A percentile compares a stretch with the other conserved stretches of the same genome.
Evolutionary conservation across 1,140 invertebrate genomes (phyloP).

Genomic region (Bicyclus anynana): DNA sequence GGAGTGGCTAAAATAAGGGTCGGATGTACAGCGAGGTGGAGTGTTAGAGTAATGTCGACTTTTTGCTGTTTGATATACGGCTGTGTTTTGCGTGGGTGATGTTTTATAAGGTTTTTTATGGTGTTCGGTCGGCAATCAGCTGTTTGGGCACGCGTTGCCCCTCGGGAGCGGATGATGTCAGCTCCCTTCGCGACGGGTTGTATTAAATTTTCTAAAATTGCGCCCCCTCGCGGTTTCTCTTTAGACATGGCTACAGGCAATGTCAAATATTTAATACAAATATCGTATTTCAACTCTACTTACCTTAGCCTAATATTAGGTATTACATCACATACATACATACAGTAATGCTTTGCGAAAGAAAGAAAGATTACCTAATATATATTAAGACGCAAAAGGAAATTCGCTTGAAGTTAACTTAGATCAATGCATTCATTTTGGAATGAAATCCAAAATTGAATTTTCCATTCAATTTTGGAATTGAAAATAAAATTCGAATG

Average conservation of each 20-base stretch:
- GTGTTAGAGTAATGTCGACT: no score
- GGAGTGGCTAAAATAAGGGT: slow-evolving; percentile 45
- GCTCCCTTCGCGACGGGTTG: slow-evolving; percentile 52
- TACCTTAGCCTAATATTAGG: slow-evolving; percentile 10
- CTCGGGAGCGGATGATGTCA: slow-evolving; percentile 65
- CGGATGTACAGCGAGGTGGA: slow-evolving; percentile 26
- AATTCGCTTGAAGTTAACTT: no score
- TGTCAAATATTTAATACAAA: slow-evolving; percentile 26
- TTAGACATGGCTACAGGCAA: slow-evolving; percentile 5
- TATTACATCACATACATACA: neutral
- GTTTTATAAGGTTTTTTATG: slow-evolving; percentile 63
- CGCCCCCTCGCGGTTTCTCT: slow-evolving; percentile 35
- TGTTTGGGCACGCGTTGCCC: slow-evolving; percentile 67
- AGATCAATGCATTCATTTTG: no score
- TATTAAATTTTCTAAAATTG: slow-evolving; percentile 63
- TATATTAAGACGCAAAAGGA: no score
- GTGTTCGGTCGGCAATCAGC: slow-evolving; percentile 68
- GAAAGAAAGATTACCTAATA: no score
- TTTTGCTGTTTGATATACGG: slow-evolving; percentile 18
- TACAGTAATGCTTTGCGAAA: slow-evolving; percentile 4
- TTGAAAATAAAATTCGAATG: no score
- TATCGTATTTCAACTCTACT: no score
- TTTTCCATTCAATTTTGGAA: no score
- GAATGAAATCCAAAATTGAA: no score
- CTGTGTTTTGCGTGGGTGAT: slow-evolving; percentile 26